These are phyloP conservation scores for Mustela nigripes DNA, from an alignment of 2,113 vertebrate species.

Conservation along the genomic window DNA sequence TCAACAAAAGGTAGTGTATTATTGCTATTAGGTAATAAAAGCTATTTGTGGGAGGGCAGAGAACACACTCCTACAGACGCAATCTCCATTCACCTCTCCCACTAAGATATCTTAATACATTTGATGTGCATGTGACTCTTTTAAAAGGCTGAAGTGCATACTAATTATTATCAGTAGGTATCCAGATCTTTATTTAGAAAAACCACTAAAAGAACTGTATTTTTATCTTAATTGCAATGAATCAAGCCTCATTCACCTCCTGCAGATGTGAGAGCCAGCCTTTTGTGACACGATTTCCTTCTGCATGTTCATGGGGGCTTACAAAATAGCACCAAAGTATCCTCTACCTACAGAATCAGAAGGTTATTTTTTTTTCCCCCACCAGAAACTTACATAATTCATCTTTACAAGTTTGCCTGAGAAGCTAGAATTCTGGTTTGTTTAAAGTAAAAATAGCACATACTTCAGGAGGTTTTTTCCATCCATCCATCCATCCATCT, in stretches of 20 bases:
- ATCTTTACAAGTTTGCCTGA: constrained; percentile 26
- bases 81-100: not conserved
- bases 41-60: not conserved
- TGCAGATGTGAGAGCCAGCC: not conserved
- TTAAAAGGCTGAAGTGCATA: constrained; percentile 62
- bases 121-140: not conserved
- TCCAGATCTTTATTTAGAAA: constrained; percentile 74
- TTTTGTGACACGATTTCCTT: constrained; percentile 31
- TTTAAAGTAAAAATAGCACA: constrained; percentile 57
- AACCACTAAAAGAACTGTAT: constrained; percentile 68
- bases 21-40: not conserved
- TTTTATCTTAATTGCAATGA: constrained; percentile 77
- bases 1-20: not conserved
- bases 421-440: not conserved
- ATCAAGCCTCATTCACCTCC: constrained; percentile 60
- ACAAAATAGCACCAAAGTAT: constrained; percentile 2
- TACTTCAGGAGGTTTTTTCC: not conserved
- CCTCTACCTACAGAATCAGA: constrained; percentile 39
- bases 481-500: not conserved
- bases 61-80: not conserved
- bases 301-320: constrained; percentile 26
- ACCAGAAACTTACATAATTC: constrained; percentile 49
- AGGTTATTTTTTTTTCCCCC: not conserved
- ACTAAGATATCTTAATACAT: not conserved
- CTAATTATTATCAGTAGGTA: constrained; percentile 75